Base-by-base conservation (phyloP, 1,140 invertebrate species). In the Pogonognathellus flavescens region DNA sequence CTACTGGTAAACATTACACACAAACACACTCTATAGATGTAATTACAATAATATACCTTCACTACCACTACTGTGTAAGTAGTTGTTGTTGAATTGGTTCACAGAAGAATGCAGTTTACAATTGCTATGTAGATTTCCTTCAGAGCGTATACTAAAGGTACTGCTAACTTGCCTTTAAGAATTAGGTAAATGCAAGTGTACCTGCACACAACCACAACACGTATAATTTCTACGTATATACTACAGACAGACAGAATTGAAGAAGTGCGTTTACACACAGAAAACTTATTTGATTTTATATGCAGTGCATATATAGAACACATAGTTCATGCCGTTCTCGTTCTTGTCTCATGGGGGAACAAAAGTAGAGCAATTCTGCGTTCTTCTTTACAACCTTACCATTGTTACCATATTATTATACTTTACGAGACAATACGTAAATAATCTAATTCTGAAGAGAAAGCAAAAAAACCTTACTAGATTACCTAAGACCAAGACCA, bases 401-500 rank as follows among this genome's bases (percentile, higher is more conserved):
- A 18, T n/a, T 60, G 22, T 31, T n/a, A 76, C 31, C 25, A n/a
- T n/a, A 72, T 14, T 76, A 50, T n/a, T 49, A 3, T 41, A 50
- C 25, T 49, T 41, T 6, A 50, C 31, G 14, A 31, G 14, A 76
- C 41, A 49, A 76, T 76, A 49, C 41, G 70, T 76, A 50, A 50
- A 50, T 76, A 76, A 76, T 76, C 70, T 76, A 76, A 76, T 76
- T 76, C 70, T 50, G 31, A 76, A 76, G 70, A 49, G 70, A 76
- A 76, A 76, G 70, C 70, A 76, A 76, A 76, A 41, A 62, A 76
- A 76, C 70, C 70, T 76, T 49, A 76, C 31, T 6, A 16, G 70
- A 76, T 76, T 31, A 31, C 6, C 59, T 60, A 66, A 41, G 31
- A 66, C 22, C 62, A 66, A 66, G 25, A 66, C 62, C 22, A 66